Evolutionary conservation across 2,888 invertebrate species (phyloP), one percentile per base, ranked within the genome.

Genomic region (Crossocerus cetratus): DNA sequence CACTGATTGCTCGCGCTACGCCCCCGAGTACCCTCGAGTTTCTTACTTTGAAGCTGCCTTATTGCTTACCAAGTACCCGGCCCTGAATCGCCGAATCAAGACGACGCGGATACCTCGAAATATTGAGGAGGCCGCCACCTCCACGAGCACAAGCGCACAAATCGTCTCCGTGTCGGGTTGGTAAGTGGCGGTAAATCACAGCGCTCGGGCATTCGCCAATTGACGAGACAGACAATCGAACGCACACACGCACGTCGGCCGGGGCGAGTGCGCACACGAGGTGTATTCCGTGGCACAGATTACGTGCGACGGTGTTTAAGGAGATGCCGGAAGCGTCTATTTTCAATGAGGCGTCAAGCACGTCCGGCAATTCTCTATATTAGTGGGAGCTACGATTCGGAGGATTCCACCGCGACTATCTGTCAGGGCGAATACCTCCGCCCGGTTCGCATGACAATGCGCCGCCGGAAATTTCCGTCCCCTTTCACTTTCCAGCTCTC

Each of bases 321-420:
- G 74, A 63, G 72, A 77, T 72, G 60, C 75, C 82, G 81, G 81
- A 81, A 81, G 80, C 63, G 71, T 80, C 82, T 80, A 75, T 82
- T 77, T 82, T 77, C 82, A 82, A 81, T 80, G 72, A 67, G 65
- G 43, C 64, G 82, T 70, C 82, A 60, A 69, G 63, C 73, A 72
- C 80, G 44, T 81, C 81, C 82, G 80, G 71, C 62, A 80, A 74
- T 82, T 80, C 71, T 63, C 64, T 56, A 56, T 61, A 67, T 68
- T 77, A 71, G 56, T 62, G 66, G 8, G 56, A 59, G 63, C 49
- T 45, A 21, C 68, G 16, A 69, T 57, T 77, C 63, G 66, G 64
- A 65, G 74, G 69, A 68, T 66, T 71, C 61, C 62, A 32, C 32
- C 20, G 55, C 23, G 63, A 73, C 23, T 59, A 73, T 62, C 69